These are phyloP conservation scores for Scatophagus argus DNA, from an alignment of 2,113 vertebrate species.

Conservation along the genomic window DNA sequence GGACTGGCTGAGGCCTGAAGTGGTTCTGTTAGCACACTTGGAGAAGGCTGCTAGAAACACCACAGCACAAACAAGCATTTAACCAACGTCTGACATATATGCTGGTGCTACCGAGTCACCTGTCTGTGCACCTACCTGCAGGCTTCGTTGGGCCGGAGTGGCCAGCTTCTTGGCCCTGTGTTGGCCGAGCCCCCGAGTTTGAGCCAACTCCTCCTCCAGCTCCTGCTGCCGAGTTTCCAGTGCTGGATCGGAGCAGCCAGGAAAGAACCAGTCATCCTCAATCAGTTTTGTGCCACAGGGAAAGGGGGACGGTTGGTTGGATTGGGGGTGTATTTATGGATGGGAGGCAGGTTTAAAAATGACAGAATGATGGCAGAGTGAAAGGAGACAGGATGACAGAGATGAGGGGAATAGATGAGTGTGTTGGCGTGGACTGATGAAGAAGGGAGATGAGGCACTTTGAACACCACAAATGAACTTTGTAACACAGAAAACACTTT, in stretches of 20 bases:
- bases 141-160: conserved; percentile 80
- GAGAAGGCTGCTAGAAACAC: background rate
- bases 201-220: conserved; percentile 94
- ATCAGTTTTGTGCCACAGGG: conserved; percentile 99
- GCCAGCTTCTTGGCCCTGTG: conserved; percentile 82
- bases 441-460: conserved; percentile 30
- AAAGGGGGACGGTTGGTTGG: conserved; percentile 62
- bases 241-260: conserved; percentile 98
- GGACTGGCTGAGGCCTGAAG: background rate
- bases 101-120: background rate
- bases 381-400: conserved; percentile 8
- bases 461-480: conserved; percentile 33
- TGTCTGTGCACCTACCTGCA: conserved; percentile 83
- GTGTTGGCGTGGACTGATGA: conserved; percentile 18
- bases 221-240: conserved; percentile 94
- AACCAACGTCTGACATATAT: background rate
- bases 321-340: conserved; percentile 59
- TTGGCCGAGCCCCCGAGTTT: conserved; percentile 82
- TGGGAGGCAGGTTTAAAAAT: conserved; percentile 39
- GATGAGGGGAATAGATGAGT: background rate
- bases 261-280: conserved; percentile 99
- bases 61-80: background rate
- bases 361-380: conserved; percentile 26
- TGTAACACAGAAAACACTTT: conserved; percentile 25
- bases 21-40: background rate